Evolutionary conservation across 2,888 invertebrate genomes (phyloP), one percentile per base, ranked within the genome.

Genomic region (Bedellia somnulentella): DNA sequence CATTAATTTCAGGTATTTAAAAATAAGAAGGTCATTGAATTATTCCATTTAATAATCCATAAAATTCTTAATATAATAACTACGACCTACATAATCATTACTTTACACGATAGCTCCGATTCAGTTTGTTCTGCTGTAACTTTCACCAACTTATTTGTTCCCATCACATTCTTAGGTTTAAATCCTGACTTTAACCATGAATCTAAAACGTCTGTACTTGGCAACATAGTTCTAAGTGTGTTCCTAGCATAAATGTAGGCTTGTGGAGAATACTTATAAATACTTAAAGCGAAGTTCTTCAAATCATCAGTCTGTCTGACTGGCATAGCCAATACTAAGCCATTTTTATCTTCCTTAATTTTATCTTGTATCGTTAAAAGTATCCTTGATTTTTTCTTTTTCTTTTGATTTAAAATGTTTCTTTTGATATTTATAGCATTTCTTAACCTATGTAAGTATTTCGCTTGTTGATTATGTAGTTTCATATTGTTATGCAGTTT

Each of bases 221-320:
- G 75, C 36, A 75, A 44, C 49, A 71, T 49, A 3, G 75, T 75
- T 35, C 75, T 46, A 40, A 75, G 46, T 5, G 60, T 61, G 45
- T 75, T 75, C 34, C 75, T 58, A 32, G 63, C 51, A 40, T 75
- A 75, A 37, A 75, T 61, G 30, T 75, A 75, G 0, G 73, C 66
- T 42, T 75, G 75, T 0, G 75, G 75, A 0, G 75, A 73, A 38
- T 71, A 73, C 40, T 67, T 73, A 40, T 75, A 75, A 32, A 73
- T 57, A 43, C 66, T 70, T 13, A 75, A 44, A 0, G 73, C 62
- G 31, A 75, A 75, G 38, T 68, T 70, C 43, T 70, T 73, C 34
- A 71, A 49, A 33, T 75, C 75, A 5, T 71, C 70, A 0, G 75
- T 71, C 21, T 75, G 68, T 35, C 60, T 52, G 30, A 60, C 57